Percentiles rank a stretch among this genome's conserved stretches.
These are phyloP conservation scores for Drosophila robusta DNA, from an alignment of 2,888 invertebrate species.

Conservation along the genomic window DNA sequence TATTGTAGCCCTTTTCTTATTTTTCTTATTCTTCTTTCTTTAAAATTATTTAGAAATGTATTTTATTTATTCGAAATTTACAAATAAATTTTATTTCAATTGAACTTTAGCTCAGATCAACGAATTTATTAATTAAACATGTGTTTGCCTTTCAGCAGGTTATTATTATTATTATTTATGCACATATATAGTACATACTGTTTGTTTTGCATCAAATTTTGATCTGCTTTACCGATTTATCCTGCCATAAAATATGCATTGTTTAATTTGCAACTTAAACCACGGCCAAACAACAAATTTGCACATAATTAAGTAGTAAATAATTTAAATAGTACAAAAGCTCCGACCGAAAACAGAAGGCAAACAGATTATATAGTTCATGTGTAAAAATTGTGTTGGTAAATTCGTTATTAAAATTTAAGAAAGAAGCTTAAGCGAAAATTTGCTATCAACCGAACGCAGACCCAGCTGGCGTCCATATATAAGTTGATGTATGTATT, in stretches of 20 bases:
- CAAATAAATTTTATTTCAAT: too few species aligned
- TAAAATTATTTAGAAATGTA: too few species aligned
- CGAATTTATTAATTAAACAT: too few species aligned
- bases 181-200: background rate
- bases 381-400: background rate
- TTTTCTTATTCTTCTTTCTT: too few species aligned
- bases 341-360: background rate
- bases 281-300: slow-evolving; percentile 12
- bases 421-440: slow-evolving; percentile 7
- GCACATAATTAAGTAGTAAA: slow-evolving; percentile 44
- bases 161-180: background rate
- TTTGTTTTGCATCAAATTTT: slow-evolving; percentile 5
- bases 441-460: slow-evolving; percentile 30
- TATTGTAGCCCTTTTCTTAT: too few species aligned
- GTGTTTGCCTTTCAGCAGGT: too few species aligned
- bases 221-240: background rate
- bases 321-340: slow-evolving; percentile 38
- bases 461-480: slow-evolving; percentile 17
- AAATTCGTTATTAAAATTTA: slow-evolving; percentile 7
- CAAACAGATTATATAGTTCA: slow-evolving; percentile 39
- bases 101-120: too few species aligned
- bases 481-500: background rate
- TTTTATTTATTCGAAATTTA: too few species aligned
- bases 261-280: slow-evolving; percentile 41
- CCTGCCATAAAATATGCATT: slow-evolving; percentile 34